Conservation (phyloP, 2,888 invertebrate species). For the Piscicola geometra region DNA sequence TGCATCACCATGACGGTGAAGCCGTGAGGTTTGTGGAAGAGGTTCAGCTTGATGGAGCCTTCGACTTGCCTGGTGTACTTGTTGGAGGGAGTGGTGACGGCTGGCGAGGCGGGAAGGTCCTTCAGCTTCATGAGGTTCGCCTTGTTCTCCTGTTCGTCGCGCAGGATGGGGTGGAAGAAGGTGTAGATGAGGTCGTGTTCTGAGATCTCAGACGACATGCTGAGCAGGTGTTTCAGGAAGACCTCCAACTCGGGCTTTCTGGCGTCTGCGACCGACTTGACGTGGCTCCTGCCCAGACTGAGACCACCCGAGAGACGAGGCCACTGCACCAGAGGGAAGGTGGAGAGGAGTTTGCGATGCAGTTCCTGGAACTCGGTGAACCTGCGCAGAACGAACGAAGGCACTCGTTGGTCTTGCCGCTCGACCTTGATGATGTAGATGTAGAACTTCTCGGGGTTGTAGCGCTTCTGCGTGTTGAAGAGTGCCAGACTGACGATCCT, state of each 20-base stretch:
- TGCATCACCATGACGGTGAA: conserved; percentile 81
- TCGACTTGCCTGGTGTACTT: conserved; percentile 50
- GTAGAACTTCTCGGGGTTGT: conserved; percentile 95
- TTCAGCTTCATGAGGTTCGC: conserved; percentile 43
- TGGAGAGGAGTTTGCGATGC: conserved; percentile 83
- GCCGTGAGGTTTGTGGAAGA: conserved; percentile 68
- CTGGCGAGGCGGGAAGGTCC: conserved; percentile 35
- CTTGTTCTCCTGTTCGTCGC: conserved; percentile 77
- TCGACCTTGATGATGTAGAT: conserved; percentile 64
- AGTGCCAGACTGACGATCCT: conserved; percentile 78
- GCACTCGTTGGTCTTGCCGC: conserved; percentile 77
- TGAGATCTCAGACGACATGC: conserved; percentile 74
- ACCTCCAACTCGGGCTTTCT: conserved; percentile 81
- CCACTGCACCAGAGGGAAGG: conserved; percentile 84
- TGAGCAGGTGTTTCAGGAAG: conserved; percentile 79
- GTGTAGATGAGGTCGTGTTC: conserved; percentile 83
- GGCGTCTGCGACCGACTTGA: conserved; percentile 87
- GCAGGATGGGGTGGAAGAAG: conserved; percentile 89
- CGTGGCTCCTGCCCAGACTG: conserved; percentile 73
- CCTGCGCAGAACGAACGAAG: conserved; percentile 81
- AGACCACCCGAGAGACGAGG: conserved; percentile 58
- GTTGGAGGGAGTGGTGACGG: conserved; percentile 7
- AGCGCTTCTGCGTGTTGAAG: conserved; percentile 84
- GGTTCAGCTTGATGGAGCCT: conserved; percentile 73
- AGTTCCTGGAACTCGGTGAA: conserved; percentile 96